Base-by-base conservation (phyloP, 2,888 invertebrate genomes). In the Eupithecia abbreviata region DNA sequence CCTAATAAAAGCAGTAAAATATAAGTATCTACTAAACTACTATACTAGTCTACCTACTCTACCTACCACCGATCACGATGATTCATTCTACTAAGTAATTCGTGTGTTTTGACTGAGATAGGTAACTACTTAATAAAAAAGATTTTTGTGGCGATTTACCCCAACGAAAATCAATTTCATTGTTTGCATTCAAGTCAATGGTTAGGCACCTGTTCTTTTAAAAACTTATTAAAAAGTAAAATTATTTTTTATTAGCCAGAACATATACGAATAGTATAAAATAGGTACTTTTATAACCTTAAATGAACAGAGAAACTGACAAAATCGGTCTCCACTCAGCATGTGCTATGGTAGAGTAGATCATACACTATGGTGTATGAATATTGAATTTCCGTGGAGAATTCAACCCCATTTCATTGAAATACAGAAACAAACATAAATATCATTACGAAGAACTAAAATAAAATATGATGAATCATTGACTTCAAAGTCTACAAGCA, bases 381-480 rank as follows among this genome's bases (percentile, higher is more conserved):
- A 30, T 30, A 1, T 30, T 30, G 30, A 30, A 30, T 30, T 30
- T 30, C 1, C 30, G 30, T 30, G 30, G 30, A 30, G 30, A 30
- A 30, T 30, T 30, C 30, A 30, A 30, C 30, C 30, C 30, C 30
- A 30, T 30, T 30, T 30, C 30, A 30, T 30, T 30, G 30, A 30
- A 30, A 30, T 1, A 30, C 30, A 30, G 30, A 30, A 30, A 30
- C 30, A 30, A 30, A 30, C 30, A 30, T 30, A 30, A 30, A 65
- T 65, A 65, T 5, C 4, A 65, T 65, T 12, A 41, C 41, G 13
- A 65, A 41, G 65, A 65, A 65, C 12, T 65, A 41, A 65, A 65
- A 41, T 65, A 70, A n/a, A 55, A 55, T 55, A 69, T 74, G 74
- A 69, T 74, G 74, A 77, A 70, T 72, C 77, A 77, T 72, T 69